Base-by-base conservation (phyloP, 2,113 vertebrate species). In the Falco punctatus region DNA sequence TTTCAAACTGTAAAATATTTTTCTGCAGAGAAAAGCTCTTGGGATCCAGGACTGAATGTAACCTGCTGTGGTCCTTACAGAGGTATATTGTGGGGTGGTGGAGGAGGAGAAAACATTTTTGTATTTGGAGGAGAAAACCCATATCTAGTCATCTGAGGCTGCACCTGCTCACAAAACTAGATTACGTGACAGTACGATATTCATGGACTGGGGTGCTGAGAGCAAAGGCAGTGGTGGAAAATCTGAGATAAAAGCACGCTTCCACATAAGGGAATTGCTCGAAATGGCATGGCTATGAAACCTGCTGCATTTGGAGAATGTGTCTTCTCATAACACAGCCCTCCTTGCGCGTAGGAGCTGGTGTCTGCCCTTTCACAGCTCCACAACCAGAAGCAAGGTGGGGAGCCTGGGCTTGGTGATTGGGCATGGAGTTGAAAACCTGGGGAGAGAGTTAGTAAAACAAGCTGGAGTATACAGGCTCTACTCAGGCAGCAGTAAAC, bases 281-380 rank as follows among this genome's bases (percentile, higher is more conserved):
- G 22, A 73, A 81, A 91, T 35, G 4, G 5, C 52, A n/a, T 2
- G 4, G 33, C 27, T 90, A 73, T 81, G 61, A 74, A 79, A 49
- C 54, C 24, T 59, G 22, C 19, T 62, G 5, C 2, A 0, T 46
- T 64, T 72, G 26, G 28, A 90, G n/a, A 40, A 42, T 5, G 4
- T 0, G 0, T 22, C 32, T 80, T 64, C 65, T 46, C 2, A 1
- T 40, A 82, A 15, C 22, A 81, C 0, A 7, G 4, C 13, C 85
- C 61, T 10, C 2, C 28, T 46, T 87, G 54, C 18, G 10, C 2
- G 1, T 5, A 22, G 58, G 33, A 85, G 55, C 40, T 27, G 12
- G 10, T 44, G 33, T 18, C 58, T 17, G 15, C 8, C 7, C 22
- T 77, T 48, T 52, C 42, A 59, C 42, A 82, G 15, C 40, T 57